Evolutionary conservation across 2,113 vertebrate genomes (phyloP).

Genomic region (Pluvianellus socialis): DNA sequence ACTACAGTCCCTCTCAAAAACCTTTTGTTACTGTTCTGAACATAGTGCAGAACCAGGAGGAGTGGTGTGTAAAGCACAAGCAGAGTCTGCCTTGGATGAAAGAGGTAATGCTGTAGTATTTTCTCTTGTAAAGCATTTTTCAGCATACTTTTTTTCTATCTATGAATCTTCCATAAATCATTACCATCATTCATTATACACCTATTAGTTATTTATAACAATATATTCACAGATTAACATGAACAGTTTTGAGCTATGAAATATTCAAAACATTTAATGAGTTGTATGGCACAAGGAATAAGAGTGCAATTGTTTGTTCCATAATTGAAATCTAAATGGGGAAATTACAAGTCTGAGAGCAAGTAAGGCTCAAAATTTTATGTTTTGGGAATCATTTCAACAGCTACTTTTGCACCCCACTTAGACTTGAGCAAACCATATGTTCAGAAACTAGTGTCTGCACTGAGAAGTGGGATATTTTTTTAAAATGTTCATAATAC

Average conservation of each 20-base stretch:
- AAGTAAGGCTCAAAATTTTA: not conserved
- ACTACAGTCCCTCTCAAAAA: not conserved
- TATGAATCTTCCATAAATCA: not conserved
- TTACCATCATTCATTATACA: conserved; percentile 13
- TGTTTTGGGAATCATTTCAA: not conserved
- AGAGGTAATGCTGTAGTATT: not conserved
- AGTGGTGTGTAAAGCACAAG: not conserved
- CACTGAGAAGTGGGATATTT: not conserved
- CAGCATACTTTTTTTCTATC: not conserved
- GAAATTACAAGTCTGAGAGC: conserved; percentile 42
- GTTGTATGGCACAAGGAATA: not conserved
- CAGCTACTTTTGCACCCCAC: not conserved
- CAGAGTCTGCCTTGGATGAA: not conserved
- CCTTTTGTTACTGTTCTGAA: not conserved
- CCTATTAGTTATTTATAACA: conserved; percentile 62
- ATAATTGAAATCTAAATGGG: conserved; percentile 63
- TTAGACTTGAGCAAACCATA: not conserved
- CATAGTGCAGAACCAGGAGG: not conserved
- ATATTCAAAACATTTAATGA: conserved; percentile 56
- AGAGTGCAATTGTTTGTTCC: conserved; percentile 9
- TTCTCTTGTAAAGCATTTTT: not conserved
- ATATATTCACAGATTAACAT: conserved; percentile 37
- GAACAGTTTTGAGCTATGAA: conserved; percentile 40
- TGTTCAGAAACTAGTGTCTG: not conserved
- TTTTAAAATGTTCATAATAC: not conserved